These are phyloP conservation scores for Asobara japonica DNA, from an alignment of 1,140 invertebrate genomes.

Conservation along the genomic window DNA sequence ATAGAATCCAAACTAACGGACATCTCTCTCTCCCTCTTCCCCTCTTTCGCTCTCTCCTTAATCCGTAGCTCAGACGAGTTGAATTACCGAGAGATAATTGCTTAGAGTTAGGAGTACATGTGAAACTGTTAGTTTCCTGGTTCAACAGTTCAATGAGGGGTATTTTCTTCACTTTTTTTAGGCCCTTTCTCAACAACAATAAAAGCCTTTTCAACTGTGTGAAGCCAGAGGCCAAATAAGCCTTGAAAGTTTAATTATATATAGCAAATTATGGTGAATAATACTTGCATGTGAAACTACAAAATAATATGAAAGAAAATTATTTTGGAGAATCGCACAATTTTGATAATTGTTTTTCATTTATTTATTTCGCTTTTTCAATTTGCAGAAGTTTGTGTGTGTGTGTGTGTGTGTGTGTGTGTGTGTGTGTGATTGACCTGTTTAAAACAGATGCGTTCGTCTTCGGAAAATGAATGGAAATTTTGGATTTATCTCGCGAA, in stretches of 20 bases:
- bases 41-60: not conserved
- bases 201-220: not conserved
- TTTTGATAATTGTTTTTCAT: too few relatives aligned
- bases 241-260: not conserved
- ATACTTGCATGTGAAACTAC: too few relatives aligned
- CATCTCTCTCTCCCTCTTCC: not conserved
- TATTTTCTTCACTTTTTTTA: not conserved
- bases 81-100: constrained; percentile 1
- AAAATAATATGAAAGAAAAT: too few relatives aligned
- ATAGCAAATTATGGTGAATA: too few relatives aligned
- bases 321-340: too few relatives aligned
- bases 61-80: not conserved
- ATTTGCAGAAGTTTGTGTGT: too few relatives aligned
- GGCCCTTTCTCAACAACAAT: not conserved
- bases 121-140: constrained; percentile 9
- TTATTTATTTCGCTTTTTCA: too few relatives aligned
- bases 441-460: too few relatives aligned
- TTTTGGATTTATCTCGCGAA: too few relatives aligned
- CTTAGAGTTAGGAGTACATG: not conserved
- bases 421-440: too few relatives aligned
- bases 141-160: constrained; percentile 1
- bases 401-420: too few relatives aligned
- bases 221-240: not conserved
- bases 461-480: too few relatives aligned
- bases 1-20: not conserved